Evolutionary conservation across 2,797 vertebrate species (phyloP), one percentile per base, ranked within the genome.

Genomic region (Xenentodon cancila): DNA sequence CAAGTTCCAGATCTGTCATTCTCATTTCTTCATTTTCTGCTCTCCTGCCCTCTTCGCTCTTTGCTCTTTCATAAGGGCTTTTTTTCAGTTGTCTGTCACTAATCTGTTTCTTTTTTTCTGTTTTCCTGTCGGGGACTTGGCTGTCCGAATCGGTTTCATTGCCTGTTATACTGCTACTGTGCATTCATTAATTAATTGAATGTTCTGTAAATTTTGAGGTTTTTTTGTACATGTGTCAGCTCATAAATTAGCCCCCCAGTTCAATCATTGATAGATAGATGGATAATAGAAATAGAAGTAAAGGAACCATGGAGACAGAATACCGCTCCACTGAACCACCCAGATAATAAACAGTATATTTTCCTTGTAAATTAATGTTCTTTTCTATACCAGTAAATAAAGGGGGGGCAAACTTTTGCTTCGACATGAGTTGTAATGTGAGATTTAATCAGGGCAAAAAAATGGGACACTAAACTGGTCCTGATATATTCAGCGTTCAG

Each of bases 401-500:
- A 51, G 61, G 46, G 44, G n/a, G 43, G 43, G 7, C 12, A 22
- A 3, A 9, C 32, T 8, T 74, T 8, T 37, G 34, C 34, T 37
- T 21, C 30, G 42, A 25, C 30, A 37, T 45, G 22, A 70, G 22
- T 68, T 47, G 27, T 42, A n/a, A 42, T 21, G 5, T 37, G 48
- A 47, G 44, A 50, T 51, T 52, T 53, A 71, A 66, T 59, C 48
- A 63, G 62, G 73, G 27, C 61, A 74, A 48, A 73, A 25, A 80
- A 75, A 47, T 69, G 37, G 67, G 69, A 37, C 75, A 66, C 30
- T 48, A 22, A 52, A 60, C 21, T 40, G 53, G 59, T 37, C 19
- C 27, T 21, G 44, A 68, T 77, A 5, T 53, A 67, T 77, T 79
- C 30, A 58, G 60, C 53, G 21, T 77, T 79, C 30, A 58, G 60